A percentile compares a stretch with the other conserved stretches of the same genome.
These are phyloP conservation scores for Sebastes minor DNA, from an alignment of 2,797 vertebrate genomes.

Conservation along the genomic window DNA sequence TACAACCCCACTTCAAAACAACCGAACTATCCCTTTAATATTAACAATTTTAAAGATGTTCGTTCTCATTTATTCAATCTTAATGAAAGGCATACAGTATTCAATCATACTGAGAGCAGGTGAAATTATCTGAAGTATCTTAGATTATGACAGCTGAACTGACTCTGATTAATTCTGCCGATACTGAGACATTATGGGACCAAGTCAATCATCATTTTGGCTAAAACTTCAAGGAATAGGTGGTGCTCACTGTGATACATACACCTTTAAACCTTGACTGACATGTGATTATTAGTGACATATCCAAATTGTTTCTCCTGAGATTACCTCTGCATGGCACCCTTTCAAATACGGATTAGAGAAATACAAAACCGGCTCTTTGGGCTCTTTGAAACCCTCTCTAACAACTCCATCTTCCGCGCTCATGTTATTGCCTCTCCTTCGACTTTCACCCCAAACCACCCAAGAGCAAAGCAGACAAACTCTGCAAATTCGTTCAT, in stretches of 20 bases:
- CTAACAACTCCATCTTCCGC: background rate
- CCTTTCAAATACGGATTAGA: conserved; percentile 51
- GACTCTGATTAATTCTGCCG: background rate
- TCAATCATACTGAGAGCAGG: background rate
- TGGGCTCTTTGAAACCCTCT: conserved; percentile 24
- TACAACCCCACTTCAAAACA: too few species aligned
- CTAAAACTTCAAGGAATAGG: background rate
- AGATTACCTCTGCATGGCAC: conserved; percentile 31
- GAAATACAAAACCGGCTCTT: conserved; percentile 42
- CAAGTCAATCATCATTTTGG: background rate
- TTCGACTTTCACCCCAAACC: conserved; percentile 22
- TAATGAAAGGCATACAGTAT: background rate
- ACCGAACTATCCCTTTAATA: background rate
- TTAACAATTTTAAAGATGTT: background rate
- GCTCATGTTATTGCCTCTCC: conserved; percentile 1
- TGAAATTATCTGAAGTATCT: background rate
- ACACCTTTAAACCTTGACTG: conserved; percentile 29
- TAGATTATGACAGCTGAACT: background rate
- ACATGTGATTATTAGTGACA: conserved; percentile 28
- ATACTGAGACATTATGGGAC: background rate
- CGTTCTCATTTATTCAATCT: background rate
- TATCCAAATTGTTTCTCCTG: conserved; percentile 28
- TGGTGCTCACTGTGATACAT: background rate
- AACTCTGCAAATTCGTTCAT: conserved; percentile 47
- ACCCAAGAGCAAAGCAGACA: conserved; percentile 38